phyloP scores from a whole-genome alignment of 1,140 invertebrate species.

The Drosophila tristis region DNA sequence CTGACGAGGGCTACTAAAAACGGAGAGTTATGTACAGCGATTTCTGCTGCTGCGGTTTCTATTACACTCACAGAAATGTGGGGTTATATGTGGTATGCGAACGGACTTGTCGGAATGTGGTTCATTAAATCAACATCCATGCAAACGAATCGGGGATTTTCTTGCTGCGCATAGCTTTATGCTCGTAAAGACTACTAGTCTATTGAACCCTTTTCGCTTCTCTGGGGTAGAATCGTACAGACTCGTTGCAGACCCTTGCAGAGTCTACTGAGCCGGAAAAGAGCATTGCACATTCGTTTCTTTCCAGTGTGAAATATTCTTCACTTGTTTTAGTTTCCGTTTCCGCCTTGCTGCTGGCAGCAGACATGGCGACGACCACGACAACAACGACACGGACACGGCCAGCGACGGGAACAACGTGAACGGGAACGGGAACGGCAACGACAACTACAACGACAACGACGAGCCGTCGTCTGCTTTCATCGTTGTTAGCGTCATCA shows the following conservation, averaged over 20 bases:
- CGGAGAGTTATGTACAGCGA: constrained; percentile 57
- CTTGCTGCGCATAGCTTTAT: no score
- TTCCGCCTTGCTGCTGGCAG: constrained; percentile 62
- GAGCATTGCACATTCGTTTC: constrained; percentile 4
- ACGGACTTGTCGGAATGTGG: neutral
- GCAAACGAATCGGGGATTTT: no score
- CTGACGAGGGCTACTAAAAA: constrained; percentile 56
- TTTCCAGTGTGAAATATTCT: neutral
- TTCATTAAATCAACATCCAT: neutral
- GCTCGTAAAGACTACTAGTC: no score
- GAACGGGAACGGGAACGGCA: constrained; percentile 8
- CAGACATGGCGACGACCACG: constrained; percentile 49
- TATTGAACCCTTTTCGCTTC: no score
- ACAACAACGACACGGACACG: constrained; percentile 38
- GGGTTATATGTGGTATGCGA: neutral
- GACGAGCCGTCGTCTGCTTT: constrained; percentile 56
- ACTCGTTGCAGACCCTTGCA: no score
- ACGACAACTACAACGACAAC: constrained; percentile 21
- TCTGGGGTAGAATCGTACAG: no score
- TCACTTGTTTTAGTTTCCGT: constrained; percentile 62
- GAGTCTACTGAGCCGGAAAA: neutral
- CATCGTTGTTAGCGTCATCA: constrained; percentile 48
- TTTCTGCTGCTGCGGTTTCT: constrained; percentile 57
- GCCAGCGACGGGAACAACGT: no score
- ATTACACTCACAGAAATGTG: neutral